Evolutionary conservation across 1,140 invertebrate species (phyloP).

Genomic region (Riptortus pedestris): DNA sequence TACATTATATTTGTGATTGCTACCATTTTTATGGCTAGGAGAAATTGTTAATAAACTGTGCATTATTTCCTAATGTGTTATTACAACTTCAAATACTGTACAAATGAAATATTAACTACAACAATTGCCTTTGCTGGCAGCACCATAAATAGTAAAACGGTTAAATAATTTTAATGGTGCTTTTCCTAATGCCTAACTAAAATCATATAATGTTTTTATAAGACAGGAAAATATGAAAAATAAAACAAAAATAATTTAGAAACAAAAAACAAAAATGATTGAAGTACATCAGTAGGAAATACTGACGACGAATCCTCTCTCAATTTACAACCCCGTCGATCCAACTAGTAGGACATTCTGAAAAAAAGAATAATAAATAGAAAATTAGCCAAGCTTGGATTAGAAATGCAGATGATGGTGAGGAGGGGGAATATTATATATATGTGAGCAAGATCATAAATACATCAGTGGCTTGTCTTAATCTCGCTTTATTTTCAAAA

Average conservation of each 20-base stretch:
- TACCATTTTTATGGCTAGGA: constrained; percentile 11
- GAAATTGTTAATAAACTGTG: too few species aligned
- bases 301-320: too few species aligned
- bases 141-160: background rate
- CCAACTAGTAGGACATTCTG: background rate
- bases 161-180: background rate
- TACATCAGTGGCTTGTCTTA: background rate
- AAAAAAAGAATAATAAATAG: background rate
- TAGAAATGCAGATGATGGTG: background rate
- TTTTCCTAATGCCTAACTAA: background rate
- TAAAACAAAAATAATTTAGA: background rate
- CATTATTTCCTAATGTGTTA: too few species aligned
- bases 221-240: background rate
- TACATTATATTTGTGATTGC: constrained; percentile 12
- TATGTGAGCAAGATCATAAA: background rate
- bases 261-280: background rate
- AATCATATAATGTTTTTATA: background rate
- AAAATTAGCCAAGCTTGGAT: too few species aligned
- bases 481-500: background rate
- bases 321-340: constrained; percentile 6
- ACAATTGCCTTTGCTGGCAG: background rate
- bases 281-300: background rate
- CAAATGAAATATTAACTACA: background rate
- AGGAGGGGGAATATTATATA: background rate
- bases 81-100: too few species aligned